Conservation (phyloP, 2,888 invertebrate genomes). For the Drosophila pseudotalamancana region DNA sequence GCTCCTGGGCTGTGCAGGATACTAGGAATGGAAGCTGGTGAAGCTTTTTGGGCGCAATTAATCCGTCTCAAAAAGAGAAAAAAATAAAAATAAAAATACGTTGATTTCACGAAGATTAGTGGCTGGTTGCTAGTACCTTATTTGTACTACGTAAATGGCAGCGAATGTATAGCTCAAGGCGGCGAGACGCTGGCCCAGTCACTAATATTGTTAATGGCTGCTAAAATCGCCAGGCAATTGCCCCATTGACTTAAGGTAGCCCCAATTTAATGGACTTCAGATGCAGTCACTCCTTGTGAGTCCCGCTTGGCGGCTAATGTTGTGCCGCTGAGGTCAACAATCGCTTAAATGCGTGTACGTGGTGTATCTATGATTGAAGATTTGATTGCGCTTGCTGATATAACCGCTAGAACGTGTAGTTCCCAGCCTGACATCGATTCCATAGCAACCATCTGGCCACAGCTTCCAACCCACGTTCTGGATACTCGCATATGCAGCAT, state of each 20-base stretch:
- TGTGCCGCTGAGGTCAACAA: conserved; percentile 67
- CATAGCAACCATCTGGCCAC: background rate
- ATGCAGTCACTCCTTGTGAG: conserved; percentile 1
- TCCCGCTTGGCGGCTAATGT: background rate
- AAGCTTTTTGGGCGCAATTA: conserved; percentile 18
- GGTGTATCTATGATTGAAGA: conserved; percentile 73
- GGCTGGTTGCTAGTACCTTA: conserved; percentile 40
- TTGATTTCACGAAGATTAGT: background rate
- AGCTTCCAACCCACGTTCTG: background rate
- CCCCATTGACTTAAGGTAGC: conserved; percentile 64
- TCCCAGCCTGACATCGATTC: conserved; percentile 24
- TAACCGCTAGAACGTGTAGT: conserved; percentile 58
- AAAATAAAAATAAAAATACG: background rate
- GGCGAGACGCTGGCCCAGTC: conserved; percentile 13
- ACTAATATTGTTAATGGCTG: conserved; percentile 74
- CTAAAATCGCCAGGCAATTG: conserved; percentile 65
- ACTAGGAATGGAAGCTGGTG: background rate
- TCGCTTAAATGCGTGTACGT: conserved; percentile 68
- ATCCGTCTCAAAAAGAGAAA: conserved; percentile 15
- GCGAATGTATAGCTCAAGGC: background rate
- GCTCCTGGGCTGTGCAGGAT: background rate
- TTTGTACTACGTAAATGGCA: conserved; percentile 54
- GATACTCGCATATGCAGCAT: conserved; percentile 28
- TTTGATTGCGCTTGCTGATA: conserved; percentile 55
- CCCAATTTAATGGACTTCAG: conserved; percentile 52